Evolutionary conservation across 2,113 vertebrate species (phyloP), one percentile per base, ranked within the genome.

Genomic region (Coreoperca whiteheadi): DNA sequence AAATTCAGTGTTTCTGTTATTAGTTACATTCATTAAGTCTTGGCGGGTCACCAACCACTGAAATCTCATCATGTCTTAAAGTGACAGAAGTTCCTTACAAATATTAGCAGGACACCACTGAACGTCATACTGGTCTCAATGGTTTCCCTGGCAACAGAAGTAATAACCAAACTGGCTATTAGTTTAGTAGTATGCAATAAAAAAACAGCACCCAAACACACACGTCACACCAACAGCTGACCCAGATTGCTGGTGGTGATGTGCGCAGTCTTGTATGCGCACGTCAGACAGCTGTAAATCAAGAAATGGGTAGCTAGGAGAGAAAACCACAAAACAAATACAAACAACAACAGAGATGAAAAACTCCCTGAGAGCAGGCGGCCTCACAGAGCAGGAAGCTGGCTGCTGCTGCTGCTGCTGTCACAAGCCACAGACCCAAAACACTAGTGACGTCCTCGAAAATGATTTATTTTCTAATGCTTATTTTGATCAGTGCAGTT

Each of bases 251-350:
- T 30, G 43, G 39, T 1, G 1, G 37, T 88, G 87, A 90, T 79
- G 74, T 78, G 71, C 46, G 28, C 14, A 5, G 43, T 4, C 48
- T 41, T 61, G 12, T 39, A 16, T 2, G 43, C 2, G 2, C 77
- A 83, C 87, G 85, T 89, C 87, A 88, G 30, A 59, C 34, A n/a
- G 70, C 53, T 77, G 59, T 30, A 23, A 51, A 16, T 37, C 28
- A 53, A 59, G 73, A 76, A 32, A 56, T 4, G 3, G 43, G 64
- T 75, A 28, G 68, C 73, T 63, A 79, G 60, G 56, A 41, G 64
- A 84, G n/a, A 77, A 76, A 86, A 82, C 84, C 87, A n/a, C 86
- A 86, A 41, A 54, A 41, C 65, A 85, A n/a, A 77, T 56, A 86
- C 25, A 79, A 84, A 60, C 76, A 70, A 70, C 63, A 41, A 34